Base-by-base conservation (phyloP, 1,140 invertebrate species). In the Sesamia nonagrioides region DNA sequence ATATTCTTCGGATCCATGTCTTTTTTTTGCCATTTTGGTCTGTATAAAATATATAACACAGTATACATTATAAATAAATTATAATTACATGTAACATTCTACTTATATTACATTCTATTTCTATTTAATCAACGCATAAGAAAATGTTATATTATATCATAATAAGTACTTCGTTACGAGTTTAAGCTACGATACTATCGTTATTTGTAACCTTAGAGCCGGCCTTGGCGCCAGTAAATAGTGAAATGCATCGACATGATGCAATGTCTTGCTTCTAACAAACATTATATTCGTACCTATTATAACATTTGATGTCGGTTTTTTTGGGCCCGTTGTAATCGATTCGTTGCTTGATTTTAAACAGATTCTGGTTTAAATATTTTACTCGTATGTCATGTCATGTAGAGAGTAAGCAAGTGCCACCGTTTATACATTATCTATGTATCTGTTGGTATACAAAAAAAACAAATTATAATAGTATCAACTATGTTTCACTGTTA, bases 201-300 rank as follows among this genome's bases (percentile, higher is more conserved):
- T 52, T 37, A 58, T 73, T 75, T 61, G 73, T 75, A 75, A 75
- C 73, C 73, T 75, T 63, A 75, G 42, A 37, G 27, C 50, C 71
- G 71, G 73, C 73, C 73, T 75, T 75, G 73, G 42, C 73, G 73
- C 58, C 54, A 75, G 54, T n/a, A 40, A 42, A 75, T 63, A 75
- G 73, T 75, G 73, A 75, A 75, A 75, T 75, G 73, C 73, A 61
- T 60, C 56, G 58, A 33, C 56, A 63, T 74, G 72, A 74, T 74
- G 72, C 72, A 74, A 74, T 74, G 40, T 45, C 27, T 69, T 18
- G 54, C 71, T 45, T 35, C 35, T n/a, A 63, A 63, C 50, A 42
- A 73, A 69, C 18, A 48, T 48, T 48, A 58, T 54, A 42, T 33
- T 35, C 35, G 17, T 35, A 52, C 17, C 27, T 58, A 73, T 73